These are phyloP conservation scores for Callocephalon fimbriatum DNA, from an alignment of 2,113 vertebrate genomes.

Conservation along the genomic window DNA sequence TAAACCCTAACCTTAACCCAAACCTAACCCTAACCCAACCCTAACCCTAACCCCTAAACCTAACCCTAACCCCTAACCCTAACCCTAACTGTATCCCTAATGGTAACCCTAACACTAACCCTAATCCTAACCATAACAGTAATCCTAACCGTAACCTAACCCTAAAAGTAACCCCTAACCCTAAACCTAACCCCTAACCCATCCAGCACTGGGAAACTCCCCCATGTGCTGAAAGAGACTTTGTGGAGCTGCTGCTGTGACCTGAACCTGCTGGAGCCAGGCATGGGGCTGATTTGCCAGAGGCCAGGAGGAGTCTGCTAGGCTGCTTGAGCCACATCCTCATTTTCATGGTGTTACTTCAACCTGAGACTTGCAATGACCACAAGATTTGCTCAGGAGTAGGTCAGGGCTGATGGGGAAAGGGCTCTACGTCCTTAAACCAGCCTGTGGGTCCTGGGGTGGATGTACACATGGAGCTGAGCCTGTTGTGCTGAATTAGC, in stretches of 20 bases:
- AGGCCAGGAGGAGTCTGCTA: not conserved
- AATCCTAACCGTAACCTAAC: too few species aligned
- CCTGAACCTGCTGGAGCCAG: not conserved
- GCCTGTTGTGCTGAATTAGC: not conserved
- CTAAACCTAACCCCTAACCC: too few species aligned
- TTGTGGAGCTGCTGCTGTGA: rapidly evolving
- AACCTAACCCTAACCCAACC: too few species aligned
- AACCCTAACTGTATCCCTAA: too few species aligned
- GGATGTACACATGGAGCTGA: rapidly evolving
- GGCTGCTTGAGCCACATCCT: not conserved
- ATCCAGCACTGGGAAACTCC: rapidly evolving
- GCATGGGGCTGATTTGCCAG: not conserved
- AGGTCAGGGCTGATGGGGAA: not conserved
- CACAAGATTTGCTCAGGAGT: not conserved
- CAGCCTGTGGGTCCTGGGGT: not conserved
- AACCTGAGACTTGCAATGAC: not conserved
- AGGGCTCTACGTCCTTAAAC: not conserved
- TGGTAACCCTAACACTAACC: too few species aligned
- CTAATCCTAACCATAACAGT: too few species aligned
- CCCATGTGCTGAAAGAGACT: not conserved
- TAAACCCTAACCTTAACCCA: too few species aligned
- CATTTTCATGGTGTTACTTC: not conserved
- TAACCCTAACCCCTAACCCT: too few species aligned
- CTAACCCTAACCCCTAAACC: too few species aligned
- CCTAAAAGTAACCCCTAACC: too few species aligned